Evolutionary conservation across 2,113 vertebrate species (phyloP), one percentile per base, ranked within the genome.

Genomic region (Cebus imitator): DNA sequence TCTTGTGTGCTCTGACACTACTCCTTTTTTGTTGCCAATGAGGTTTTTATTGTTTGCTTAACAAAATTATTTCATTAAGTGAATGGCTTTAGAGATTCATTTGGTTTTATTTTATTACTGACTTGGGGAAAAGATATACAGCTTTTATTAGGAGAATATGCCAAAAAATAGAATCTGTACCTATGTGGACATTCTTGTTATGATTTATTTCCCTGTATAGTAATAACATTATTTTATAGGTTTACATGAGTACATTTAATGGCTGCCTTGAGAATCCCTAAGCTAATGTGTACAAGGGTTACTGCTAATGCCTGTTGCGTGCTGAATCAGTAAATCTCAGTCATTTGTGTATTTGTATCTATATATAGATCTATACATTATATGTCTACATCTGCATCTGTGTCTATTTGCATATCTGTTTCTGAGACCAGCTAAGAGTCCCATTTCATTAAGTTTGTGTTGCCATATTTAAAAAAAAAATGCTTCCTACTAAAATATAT

Each of bases 61-160:
- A 96, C 84, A 95, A 95, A 97, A 96, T 96, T 94, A 96, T 96
- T 97, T 96, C 90, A 97, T 97, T 97, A 97, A 96, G 84, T 40
- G 87, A 94, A 96, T 96, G 48, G 43, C 96, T 96, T 98, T 83
- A 87, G 88, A 89, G 90, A 96, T 95, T 94, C 92, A 82, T 95
- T 97, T 95, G 72, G 40, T 91, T 92, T 97, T 37, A 87, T 95
- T 96, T 98, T 72, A 97, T 96, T 90, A 90, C 40, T 79, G 78
- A 58, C 85, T 96, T 97, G 92, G 94, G 95, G 78, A 95, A 97
- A 97, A 75, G 48, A 94, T 72, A 92, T 45, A 76, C 18, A 95
- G 50, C 80, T 76, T 94, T 92, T 84, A 79, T 93, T 91, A 89
- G 50, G 48, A 82, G 68, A 96, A 66, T 90, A 73, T 90, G 72